These are phyloP conservation scores for Clarias pachynema DNA, from an alignment of 2,797 vertebrate genomes.

Conservation along the genomic window DNA sequence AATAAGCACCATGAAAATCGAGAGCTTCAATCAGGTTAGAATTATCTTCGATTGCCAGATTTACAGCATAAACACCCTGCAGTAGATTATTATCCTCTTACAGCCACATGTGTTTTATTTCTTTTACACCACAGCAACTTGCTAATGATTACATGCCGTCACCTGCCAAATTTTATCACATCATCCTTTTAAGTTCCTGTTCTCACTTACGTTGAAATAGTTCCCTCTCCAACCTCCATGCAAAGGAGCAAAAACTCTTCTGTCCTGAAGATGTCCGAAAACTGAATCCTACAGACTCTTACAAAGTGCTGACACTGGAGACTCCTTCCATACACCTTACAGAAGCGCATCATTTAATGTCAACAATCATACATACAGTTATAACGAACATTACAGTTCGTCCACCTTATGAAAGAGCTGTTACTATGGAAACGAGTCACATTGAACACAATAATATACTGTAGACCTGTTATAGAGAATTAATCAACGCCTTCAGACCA, in stretches of 20 bases:
- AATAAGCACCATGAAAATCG: not conserved
- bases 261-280: no score
- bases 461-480: not conserved
- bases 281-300: not conserved
- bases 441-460: not conserved
- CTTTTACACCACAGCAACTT: not conserved
- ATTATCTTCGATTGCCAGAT: not conserved
- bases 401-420: not conserved
- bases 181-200: not conserved
- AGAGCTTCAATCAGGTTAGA: slow-evolving; percentile 1
- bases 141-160: not conserved
- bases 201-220: not conserved
- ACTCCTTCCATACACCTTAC: not conserved
- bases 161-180: not conserved
- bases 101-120: not conserved
- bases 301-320: not conserved
- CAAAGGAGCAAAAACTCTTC: no score
- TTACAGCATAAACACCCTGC: not conserved
- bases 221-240: not conserved
- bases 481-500: not conserved
- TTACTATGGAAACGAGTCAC: not conserved
- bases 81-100: not conserved
- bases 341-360: no score
- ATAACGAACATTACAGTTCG: not conserved
- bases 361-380: not conserved